Evolutionary conservation across 2,113 vertebrate species (phyloP).

Genomic region (Bubalus kerabau): DNA sequence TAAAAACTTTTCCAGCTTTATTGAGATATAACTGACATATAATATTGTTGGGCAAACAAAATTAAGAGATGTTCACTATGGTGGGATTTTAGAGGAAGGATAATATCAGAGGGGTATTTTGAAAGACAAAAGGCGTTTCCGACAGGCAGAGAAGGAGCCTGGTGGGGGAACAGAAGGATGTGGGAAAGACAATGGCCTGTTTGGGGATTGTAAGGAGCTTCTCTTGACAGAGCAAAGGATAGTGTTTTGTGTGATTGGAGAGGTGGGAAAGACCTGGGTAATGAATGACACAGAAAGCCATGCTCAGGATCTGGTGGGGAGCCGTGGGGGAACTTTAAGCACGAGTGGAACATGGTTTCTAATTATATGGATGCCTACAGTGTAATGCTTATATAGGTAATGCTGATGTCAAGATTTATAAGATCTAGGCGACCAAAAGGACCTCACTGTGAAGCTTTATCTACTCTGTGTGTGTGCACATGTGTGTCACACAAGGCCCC

Average conservation of each 20-base stretch:
- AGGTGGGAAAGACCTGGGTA: too few relatives aligned
- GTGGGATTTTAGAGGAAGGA: not conserved
- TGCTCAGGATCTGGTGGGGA: not conserved
- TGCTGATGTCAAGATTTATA: too few relatives aligned
- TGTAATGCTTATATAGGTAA: too few relatives aligned
- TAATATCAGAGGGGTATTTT: not conserved
- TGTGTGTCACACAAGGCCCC: fast-evolving
- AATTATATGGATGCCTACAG: fast-evolving
- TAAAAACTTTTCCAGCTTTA: not conserved
- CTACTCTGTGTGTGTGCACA: not conserved
- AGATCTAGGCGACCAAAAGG: not conserved
- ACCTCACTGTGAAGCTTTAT: not conserved
- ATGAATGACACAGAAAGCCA: fast-evolving
- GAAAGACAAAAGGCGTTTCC: not conserved
- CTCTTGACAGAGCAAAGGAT: not conserved
- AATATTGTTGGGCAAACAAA: not conserved
- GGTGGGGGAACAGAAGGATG: not conserved
- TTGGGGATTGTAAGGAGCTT: not conserved
- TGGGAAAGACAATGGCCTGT: not conserved
- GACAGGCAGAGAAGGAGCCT: too few relatives aligned
- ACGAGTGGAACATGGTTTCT: not conserved
- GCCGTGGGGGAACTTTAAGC: fast-evolving
- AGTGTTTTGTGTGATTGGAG: not conserved
- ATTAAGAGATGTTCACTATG: not conserved
- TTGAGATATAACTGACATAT: not conserved